Evolutionary conservation across 1,140 invertebrate species (phyloP).

Genomic region (Lutraria rhynchaena): DNA sequence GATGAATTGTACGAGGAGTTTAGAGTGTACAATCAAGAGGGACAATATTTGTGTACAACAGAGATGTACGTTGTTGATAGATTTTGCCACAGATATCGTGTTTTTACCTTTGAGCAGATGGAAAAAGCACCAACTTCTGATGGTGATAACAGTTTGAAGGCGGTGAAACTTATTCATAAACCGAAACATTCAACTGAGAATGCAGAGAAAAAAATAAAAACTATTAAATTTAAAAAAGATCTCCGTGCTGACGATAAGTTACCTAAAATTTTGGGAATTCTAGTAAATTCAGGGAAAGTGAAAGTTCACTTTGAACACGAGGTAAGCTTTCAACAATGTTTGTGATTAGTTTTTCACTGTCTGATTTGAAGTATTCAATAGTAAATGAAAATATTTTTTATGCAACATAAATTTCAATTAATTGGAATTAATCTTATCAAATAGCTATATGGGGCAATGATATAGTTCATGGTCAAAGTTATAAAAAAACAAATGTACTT

Average conservation of each 20-base stretch:
- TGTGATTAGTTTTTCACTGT: too few species aligned
- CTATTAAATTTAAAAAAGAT: constrained; percentile 9
- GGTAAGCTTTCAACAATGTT: constrained; percentile 1
- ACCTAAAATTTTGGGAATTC: background rate
- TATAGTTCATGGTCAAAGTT: too few species aligned
- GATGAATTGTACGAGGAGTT: constrained; percentile 14
- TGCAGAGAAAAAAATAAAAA: constrained; percentile 3
- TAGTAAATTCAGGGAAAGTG: constrained; percentile 14
- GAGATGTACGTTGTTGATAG: constrained; percentile 30
- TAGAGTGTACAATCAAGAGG: constrained; percentile 6
- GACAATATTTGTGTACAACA: constrained; percentile 7
- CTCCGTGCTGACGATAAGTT: background rate
- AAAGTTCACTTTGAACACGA: background rate
- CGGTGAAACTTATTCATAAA: background rate
- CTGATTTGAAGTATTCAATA: too few species aligned
- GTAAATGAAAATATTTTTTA: too few species aligned
- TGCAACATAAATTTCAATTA: too few species aligned
- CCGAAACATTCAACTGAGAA: background rate
- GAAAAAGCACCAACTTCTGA: background rate
- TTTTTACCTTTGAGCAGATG: constrained; percentile 8
- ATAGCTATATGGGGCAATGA: too few species aligned
- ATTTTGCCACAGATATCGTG: constrained; percentile 4
- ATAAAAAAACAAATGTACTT: too few species aligned
- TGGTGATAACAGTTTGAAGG: background rate
- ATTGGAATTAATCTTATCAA: too few species aligned